Conservation (phyloP, 53 echinoderm and acorn worm genomes). For the Patiria pectinifera region DNA sequence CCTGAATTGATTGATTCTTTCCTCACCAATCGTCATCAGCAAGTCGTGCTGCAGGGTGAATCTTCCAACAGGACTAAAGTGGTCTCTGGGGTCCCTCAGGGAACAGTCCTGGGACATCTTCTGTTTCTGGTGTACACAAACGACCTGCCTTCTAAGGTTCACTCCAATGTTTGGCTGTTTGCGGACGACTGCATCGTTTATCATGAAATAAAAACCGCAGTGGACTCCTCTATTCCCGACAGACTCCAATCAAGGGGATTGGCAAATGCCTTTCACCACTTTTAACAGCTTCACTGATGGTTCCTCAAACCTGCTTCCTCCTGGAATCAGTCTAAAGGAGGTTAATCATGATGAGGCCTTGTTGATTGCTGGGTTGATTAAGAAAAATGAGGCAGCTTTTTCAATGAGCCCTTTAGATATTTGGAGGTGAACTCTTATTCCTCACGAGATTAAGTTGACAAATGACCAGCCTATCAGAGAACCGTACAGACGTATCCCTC, state of each 20-base stretch:
- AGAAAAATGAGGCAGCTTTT: conserved; percentile 53
- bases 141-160: conserved; percentile 44
- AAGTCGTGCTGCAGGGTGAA: conserved; percentile 41
- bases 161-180: conserved; percentile 34
- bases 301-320: conserved; percentile 7
- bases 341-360: neutral
- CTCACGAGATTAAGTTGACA: conserved; percentile 40
- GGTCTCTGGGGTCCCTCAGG: conserved; percentile 47
- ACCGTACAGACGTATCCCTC: conserved; percentile 63
- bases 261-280: no score
- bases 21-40: conserved; percentile 35
- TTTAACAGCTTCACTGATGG: neutral
- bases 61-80: conserved; percentile 14
- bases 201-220: conserved; percentile 1
- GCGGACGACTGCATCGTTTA: conserved; percentile 47
- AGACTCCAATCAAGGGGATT: no score
- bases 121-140: conserved; percentile 44
- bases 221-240: neutral
- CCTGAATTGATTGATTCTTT: conserved; percentile 24
- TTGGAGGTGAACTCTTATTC: conserved; percentile 65
- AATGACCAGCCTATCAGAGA: conserved; percentile 26
- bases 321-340: neutral
- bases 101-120: conserved; percentile 49
- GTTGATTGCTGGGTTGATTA: neutral
- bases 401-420: conserved; percentile 62